phyloP scores from a whole-genome alignment of 2,888 invertebrate species.

The Piscicola geometra region DNA sequence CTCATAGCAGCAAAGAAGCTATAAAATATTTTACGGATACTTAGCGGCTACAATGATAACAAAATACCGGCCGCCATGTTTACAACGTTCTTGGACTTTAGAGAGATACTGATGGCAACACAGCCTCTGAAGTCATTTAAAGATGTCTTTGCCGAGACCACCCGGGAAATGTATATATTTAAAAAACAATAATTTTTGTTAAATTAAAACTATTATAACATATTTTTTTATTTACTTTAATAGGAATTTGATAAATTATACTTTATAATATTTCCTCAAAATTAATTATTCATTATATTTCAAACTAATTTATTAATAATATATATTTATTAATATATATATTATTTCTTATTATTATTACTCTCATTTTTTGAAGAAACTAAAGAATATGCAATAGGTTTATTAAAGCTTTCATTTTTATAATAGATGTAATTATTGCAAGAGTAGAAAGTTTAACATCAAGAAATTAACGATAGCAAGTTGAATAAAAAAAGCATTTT shows the following conservation, averaged over 20 bases:
- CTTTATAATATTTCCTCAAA: neutral
- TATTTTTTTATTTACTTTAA: neutral
- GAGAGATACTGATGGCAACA: neutral
- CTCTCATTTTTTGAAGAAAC: too few relatives aligned
- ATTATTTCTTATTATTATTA: too few relatives aligned
- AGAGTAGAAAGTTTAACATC: too few relatives aligned
- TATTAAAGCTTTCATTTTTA: too few relatives aligned
- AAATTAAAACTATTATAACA: neutral
- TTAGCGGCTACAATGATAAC: neutral
- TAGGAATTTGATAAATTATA: neutral
- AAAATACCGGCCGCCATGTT: slow-evolving; percentile 17
- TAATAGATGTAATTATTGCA: too few relatives aligned
- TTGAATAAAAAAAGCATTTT: too few relatives aligned
- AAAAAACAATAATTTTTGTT: neutral
- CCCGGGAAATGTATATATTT: too few relatives aligned
- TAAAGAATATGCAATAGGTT: too few relatives aligned
- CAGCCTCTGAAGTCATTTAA: neutral
- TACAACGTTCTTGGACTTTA: neutral
- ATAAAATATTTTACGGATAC: neutral
- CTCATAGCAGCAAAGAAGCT: neutral
- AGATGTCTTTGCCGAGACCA: neutral
- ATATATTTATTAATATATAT: too few relatives aligned
- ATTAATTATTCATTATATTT: neutral
- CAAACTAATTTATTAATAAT: too few relatives aligned
- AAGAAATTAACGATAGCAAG: too few relatives aligned